phyloP scores from a whole-genome alignment of 2,113 vertebrate genomes.

The Leptodactylus fuscus region DNA sequence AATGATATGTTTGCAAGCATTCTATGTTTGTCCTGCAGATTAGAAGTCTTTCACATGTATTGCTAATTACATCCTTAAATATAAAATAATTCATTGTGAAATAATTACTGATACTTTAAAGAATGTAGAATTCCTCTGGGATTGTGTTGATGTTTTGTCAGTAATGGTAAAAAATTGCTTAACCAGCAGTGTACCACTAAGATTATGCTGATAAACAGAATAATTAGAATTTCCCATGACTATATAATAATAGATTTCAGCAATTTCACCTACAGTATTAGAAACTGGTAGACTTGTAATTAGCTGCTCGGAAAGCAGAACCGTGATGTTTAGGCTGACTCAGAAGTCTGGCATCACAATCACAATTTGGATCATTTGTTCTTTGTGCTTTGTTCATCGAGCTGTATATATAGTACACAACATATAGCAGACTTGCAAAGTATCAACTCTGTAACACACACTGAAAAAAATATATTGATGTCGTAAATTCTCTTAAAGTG shows the following conservation, averaged over 20 bases:
- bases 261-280: conserved; percentile 51
- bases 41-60: neutral
- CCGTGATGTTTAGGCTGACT: conserved; percentile 54
- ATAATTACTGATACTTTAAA: conserved; percentile 14
- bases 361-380: neutral
- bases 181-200: conserved; percentile 49
- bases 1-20: neutral
- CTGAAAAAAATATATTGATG: too few relatives aligned
- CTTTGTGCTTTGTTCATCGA: conserved; percentile 1
- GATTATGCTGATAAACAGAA: conserved; percentile 58
- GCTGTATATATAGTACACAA: neutral
- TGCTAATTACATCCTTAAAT: neutral
- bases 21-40: neutral
- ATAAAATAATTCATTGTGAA: neutral
- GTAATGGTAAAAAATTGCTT: conserved; percentile 42
- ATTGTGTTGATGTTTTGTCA: conserved; percentile 33
- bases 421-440: neutral
- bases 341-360: conserved; percentile 21
- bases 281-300: conserved; percentile 41
- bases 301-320: conserved; percentile 45
- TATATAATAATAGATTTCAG: conserved; percentile 57
- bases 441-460: neutral
- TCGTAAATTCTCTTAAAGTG: neutral
- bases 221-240: conserved; percentile 59
- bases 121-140: neutral